Base-by-base conservation (phyloP, 2,113 vertebrate genomes). In the Ptychochromis oligacanthus region DNA sequence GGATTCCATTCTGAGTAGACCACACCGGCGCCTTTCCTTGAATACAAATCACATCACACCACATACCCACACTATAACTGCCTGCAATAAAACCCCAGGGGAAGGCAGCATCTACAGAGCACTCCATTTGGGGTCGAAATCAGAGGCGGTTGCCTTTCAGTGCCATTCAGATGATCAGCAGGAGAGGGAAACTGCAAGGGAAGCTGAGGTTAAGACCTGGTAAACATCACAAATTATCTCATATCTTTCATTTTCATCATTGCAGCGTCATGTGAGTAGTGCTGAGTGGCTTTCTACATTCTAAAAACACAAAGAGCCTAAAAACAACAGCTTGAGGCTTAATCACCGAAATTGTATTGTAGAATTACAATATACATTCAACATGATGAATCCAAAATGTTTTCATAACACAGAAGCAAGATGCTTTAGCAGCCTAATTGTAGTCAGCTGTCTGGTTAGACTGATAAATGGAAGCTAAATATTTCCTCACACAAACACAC, bases 31-130 rank as follows among this genome's bases (percentile, higher is more conserved):
- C 87, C 90, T 91, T 89, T 91, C 87, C 91, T 83, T 94, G 94
- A 96, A 96, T 96, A 95, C 95, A 95, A 95, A 96, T 95, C 77
- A 91, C 89, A 90, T 85, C 84, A 92, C 88, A 72, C 86, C 88
- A 80, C 88, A 92, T 85, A 1, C 67, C 85, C 81, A 75, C 87
- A 83, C 88, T 88, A 88, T 86, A 92, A 88, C 87, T 77, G 91
- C 77, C 75, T 90, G 89, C 87, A 83, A 92, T 74, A 77, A 89
- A 84, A 65, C 92, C 92, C 90, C 92, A 80, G 82, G 87, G 89
- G 78, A 65, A 78, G 65, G 81, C 87, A 90, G 88, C 80, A 85
- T 88, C 81, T 75, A 84, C 90, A 84, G 84, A 87, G 85, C 75
- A 81, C 93, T 91, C 90, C 88, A 89, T 92, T 93, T 91, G 90